Evolutionary conservation across 37 sponge, comb jelly and placozoan genomes (phyloP).

Genomic region (Crambe crambe): DNA sequence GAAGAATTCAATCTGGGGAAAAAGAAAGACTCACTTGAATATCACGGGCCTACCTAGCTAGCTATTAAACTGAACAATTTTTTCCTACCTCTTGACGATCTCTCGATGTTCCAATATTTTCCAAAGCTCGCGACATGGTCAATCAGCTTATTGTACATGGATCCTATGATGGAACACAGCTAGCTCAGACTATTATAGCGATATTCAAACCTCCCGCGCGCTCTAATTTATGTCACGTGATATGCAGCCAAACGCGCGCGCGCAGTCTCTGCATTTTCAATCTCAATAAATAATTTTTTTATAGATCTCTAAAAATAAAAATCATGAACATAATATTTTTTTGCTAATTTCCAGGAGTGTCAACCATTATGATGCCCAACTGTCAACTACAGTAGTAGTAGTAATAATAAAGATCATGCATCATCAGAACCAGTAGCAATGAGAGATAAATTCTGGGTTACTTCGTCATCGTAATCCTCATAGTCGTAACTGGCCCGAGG

Average conservation of each 20-base stretch:
- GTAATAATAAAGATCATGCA: neutral
- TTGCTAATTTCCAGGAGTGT: no score
- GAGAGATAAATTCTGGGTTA: constrained; percentile 26
- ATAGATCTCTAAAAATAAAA: no score
- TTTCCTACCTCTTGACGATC: neutral
- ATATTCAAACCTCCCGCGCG: neutral
- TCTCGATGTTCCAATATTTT: neutral
- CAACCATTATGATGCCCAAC: neutral
- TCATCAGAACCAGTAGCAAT: neutral
- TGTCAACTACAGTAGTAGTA: neutral
- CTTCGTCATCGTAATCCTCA: constrained; percentile 43
- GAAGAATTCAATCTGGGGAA: neutral
- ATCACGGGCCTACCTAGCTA: neutral
- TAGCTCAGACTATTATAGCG: neutral
- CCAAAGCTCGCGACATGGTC: neutral
- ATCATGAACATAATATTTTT: no score
- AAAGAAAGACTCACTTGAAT: no score
- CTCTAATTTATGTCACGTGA: constrained; percentile 7
- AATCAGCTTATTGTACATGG: neutral
- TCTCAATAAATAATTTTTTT: no score
- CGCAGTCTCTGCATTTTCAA: no score
- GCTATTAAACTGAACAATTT: neutral
- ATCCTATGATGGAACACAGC: neutral
- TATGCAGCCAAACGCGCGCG: neutral
- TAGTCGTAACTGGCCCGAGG: constrained; percentile 61